Evolutionary conservation across 2,113 vertebrate species (phyloP).

Genomic region (Anoplopoma fimbria): DNA sequence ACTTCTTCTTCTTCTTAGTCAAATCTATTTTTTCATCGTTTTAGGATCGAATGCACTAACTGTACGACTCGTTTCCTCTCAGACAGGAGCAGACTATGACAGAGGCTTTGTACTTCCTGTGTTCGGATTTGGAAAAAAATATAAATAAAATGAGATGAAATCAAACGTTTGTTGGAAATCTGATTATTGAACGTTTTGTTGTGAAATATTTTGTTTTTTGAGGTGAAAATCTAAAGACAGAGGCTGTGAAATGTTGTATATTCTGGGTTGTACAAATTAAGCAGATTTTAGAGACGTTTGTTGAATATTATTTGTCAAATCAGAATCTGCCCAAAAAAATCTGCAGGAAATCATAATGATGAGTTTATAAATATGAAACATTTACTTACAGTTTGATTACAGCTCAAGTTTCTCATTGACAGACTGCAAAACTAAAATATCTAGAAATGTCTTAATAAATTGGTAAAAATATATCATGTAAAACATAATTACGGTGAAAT

Average conservation of each 20-base stretch:
- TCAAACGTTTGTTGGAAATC: slow-evolving; percentile 8
- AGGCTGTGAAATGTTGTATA: no score
- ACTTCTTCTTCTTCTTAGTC: slow-evolving; percentile 72
- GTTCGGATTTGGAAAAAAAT: slow-evolving; percentile 65
- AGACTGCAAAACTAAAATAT: neutral
- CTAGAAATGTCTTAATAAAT: neutral
- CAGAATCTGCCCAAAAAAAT: neutral
- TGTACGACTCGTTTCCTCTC: slow-evolving; percentile 50
- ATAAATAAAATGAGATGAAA: slow-evolving; percentile 62
- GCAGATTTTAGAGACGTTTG: no score
- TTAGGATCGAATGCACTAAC: slow-evolving; percentile 77
- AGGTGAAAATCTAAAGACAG: no score
- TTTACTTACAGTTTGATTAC: neutral
- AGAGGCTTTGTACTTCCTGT: slow-evolving; percentile 68
- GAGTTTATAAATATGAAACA: neutral
- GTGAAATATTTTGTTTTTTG: neutral
- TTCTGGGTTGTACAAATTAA: no score
- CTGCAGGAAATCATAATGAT: neutral
- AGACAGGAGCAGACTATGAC: neutral
- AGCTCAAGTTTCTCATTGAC: neutral
- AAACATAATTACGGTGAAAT: neutral
- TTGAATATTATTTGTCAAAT: no score
- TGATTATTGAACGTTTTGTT: neutral
- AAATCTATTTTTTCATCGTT: slow-evolving; percentile 78
- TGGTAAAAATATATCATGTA: neutral